A percentile compares a stretch with the other conserved stretches of the same genome.
These are phyloP conservation scores for Spilarctia lutea DNA, from an alignment of 2,888 invertebrate genomes.

Conservation along the genomic window DNA sequence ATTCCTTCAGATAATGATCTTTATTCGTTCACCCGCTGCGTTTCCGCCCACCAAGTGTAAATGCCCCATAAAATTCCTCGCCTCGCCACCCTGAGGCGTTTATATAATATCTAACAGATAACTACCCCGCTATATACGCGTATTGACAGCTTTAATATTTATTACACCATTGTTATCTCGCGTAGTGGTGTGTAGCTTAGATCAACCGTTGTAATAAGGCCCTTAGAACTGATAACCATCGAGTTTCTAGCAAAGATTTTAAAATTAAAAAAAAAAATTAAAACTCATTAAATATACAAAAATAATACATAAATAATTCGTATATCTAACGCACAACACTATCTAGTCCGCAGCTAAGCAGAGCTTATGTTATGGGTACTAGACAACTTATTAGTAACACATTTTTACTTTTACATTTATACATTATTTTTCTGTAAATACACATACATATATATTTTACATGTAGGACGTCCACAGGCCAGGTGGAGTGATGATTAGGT, in stretches of 20 bases:
- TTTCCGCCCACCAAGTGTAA: conserved; percentile 36
- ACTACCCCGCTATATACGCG: conserved; percentile 72
- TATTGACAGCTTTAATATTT: conserved; percentile 85
- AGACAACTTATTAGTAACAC: too few relatives aligned
- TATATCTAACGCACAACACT: too few relatives aligned
- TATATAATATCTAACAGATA: conserved; percentile 84
- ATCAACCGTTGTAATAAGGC: conserved; percentile 43
- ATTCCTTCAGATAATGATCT: background rate
- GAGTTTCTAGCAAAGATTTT: background rate
- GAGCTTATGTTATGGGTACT: too few relatives aligned
- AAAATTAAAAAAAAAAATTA: too few relatives aligned
- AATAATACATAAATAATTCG: too few relatives aligned
- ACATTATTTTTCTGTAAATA: too few relatives aligned
- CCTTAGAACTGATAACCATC: conserved; percentile 23
- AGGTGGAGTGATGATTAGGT: too few relatives aligned
- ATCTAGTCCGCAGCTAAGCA: too few relatives aligned
- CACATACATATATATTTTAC: too few relatives aligned
- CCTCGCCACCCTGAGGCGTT: conserved; percentile 79
- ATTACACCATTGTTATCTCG: conserved; percentile 82
- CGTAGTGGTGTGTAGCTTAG: conserved; percentile 33
- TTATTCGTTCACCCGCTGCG: conserved; percentile 34
- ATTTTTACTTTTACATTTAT: too few relatives aligned
- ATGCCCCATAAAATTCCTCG: conserved; percentile 60
- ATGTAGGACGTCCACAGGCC: too few relatives aligned
- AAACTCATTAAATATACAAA: too few relatives aligned